Conservation (phyloP, 2,797 vertebrate species). For the Poecile montanus region DNA sequence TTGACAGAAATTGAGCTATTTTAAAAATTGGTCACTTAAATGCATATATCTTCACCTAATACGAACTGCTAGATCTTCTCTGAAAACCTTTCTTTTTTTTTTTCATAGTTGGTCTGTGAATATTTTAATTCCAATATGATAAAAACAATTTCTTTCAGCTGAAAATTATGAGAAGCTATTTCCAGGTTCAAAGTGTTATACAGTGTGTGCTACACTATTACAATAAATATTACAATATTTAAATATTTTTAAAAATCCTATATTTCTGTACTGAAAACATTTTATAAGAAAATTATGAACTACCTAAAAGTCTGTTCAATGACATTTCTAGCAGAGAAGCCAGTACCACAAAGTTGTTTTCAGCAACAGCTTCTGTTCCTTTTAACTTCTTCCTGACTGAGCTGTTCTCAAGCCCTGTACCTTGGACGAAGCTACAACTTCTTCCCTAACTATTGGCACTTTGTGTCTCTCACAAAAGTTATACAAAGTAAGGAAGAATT, state of each 20-base stretch:
- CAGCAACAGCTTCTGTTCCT: background rate
- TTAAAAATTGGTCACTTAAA: background rate
- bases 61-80: background rate
- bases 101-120: rapidly evolving
- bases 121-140: background rate
- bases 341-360: background rate
- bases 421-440: background rate
- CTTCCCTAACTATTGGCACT: background rate
- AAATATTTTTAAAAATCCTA: background rate
- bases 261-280: background rate
- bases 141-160: background rate
- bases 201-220: background rate
- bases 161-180: background rate
- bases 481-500: background rate
- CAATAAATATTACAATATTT: too few species aligned
- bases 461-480: background rate
- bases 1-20: background rate
- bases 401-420: background rate
- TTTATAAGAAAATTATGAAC: background rate
- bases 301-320: background rate
- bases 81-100: background rate
- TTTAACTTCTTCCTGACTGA: background rate
- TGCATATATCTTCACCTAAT: background rate
- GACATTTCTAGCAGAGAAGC: background rate
- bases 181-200: background rate